Percentiles rank a stretch among this genome's conserved stretches.
These are phyloP conservation scores for Orycteropus afer DNA, from an alignment of 2,113 vertebrate genomes.

Conservation along the genomic window DNA sequence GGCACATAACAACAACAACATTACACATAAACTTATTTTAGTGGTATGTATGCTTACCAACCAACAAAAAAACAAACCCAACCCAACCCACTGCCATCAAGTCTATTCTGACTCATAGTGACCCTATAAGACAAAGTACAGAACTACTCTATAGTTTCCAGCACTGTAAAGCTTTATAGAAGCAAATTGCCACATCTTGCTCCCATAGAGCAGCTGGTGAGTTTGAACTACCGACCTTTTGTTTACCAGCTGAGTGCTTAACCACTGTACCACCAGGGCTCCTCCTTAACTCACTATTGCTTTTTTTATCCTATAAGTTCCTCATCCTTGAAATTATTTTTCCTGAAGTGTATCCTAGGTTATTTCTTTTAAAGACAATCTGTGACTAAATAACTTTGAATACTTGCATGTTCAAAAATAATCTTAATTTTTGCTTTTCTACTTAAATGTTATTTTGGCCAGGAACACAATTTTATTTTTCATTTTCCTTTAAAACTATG, in stretches of 20 bases:
- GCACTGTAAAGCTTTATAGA: not conserved
- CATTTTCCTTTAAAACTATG: not conserved
- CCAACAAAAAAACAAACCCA: not conserved
- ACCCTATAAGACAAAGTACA: too few species aligned
- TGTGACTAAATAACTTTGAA: not conserved
- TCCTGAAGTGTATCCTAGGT: not conserved
- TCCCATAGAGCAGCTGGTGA: not conserved
- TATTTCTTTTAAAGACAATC: not conserved
- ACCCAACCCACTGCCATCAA: not conserved
- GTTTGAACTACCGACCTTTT: not conserved
- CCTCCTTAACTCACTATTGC: not conserved
- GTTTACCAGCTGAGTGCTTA: not conserved
- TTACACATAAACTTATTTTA: not conserved
- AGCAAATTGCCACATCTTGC: not conserved
- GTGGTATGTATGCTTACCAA: not conserved
- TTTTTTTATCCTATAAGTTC: not conserved
- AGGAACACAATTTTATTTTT: not conserved
- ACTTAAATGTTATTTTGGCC: not conserved
- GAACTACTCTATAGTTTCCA: not conserved
- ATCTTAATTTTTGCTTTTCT: not conserved
- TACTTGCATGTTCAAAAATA: not conserved
- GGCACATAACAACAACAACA: too few species aligned
- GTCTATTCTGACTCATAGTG: too few species aligned
- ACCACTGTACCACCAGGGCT: not conserved
- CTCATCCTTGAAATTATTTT: not conserved